Percentiles rank a stretch among this genome's conserved stretches.
Evolutionary conservation across 1,140 invertebrate species (phyloP).

Genomic region (Galendromus occidentalis): DNA sequence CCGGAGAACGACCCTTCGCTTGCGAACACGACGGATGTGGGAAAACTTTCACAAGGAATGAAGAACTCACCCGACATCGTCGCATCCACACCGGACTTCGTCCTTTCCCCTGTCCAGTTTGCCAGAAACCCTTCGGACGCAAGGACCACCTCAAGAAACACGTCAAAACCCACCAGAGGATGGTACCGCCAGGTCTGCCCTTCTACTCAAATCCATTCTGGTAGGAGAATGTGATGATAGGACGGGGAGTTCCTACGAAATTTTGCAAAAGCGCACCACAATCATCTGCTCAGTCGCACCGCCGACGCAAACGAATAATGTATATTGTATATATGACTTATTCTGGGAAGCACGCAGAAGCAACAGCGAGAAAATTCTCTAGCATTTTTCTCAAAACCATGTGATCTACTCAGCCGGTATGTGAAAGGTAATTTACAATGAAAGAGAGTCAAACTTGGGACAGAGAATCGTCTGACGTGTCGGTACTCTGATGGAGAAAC

Average conservation of each 20-base stretch:
- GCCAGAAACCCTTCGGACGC: slow-evolving; percentile 70
- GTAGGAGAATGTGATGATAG: background rate
- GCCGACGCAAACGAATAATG: too few relatives aligned
- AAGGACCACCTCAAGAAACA: slow-evolving; percentile 91
- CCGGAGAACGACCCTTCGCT: slow-evolving; percentile 56
- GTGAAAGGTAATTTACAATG: background rate
- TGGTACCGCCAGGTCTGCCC: slow-evolving; percentile 11
- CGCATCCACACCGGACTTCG: slow-evolving; percentile 46
- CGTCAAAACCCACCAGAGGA: slow-evolving; percentile 52
- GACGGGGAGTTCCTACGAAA: background rate
- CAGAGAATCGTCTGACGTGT: background rate
- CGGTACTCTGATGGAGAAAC: too few relatives aligned
- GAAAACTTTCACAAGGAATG: slow-evolving; percentile 76
- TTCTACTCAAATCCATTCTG: background rate
- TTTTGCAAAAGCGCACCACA: too few relatives aligned
- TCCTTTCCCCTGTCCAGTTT: slow-evolving; percentile 51
- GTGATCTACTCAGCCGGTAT: slow-evolving; percentile 1
- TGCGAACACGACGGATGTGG: slow-evolving; percentile 50
- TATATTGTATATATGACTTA: too few relatives aligned
- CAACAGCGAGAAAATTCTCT: too few relatives aligned
- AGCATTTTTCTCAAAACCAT: background rate
- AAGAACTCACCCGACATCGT: slow-evolving; percentile 65
- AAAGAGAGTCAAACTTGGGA: background rate
- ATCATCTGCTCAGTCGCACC: too few relatives aligned
- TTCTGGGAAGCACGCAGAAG: too few relatives aligned